Conservation (phyloP, 2,113 vertebrate genomes). For the Irena cyanogastra region DNA sequence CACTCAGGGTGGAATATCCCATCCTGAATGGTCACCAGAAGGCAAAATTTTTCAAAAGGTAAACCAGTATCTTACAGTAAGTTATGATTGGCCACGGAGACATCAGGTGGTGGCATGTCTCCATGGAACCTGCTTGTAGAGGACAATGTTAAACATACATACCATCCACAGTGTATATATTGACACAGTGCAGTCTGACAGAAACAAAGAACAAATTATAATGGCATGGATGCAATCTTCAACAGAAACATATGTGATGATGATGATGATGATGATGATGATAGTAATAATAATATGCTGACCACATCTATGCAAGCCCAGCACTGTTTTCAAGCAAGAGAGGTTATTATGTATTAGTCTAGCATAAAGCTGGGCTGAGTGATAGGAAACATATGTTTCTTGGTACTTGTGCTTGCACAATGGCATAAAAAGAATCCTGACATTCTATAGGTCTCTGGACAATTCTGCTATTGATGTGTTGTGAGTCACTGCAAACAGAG, state of each 20-base stretch:
- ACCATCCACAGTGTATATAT: background rate
- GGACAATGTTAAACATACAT: background rate
- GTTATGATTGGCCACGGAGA: background rate
- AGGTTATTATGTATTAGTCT: background rate
- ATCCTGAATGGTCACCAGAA: background rate
- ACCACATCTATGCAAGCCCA: background rate
- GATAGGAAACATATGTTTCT: slow-evolving; percentile 73
- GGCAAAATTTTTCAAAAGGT: background rate
- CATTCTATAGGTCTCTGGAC: slow-evolving; percentile 62
- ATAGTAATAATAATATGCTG: background rate
- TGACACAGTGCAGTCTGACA: background rate
- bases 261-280: background rate
- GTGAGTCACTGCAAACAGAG: slow-evolving; percentile 66
- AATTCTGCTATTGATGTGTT: slow-evolving; percentile 63
- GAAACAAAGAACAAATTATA: background rate
- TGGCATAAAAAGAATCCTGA: slow-evolving; percentile 50
- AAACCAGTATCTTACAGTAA: background rate
- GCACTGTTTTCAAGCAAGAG: background rate
- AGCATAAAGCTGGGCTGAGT: slow-evolving; percentile 9
- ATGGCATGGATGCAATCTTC: background rate
- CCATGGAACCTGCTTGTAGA: background rate
- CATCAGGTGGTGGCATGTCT: background rate
- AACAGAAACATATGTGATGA: background rate
- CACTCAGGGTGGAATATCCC: background rate
- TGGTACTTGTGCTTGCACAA: slow-evolving; percentile 42